phyloP scores from a whole-genome alignment of 2,797 vertebrate genomes.

The Darevskia nairensis region DNA sequence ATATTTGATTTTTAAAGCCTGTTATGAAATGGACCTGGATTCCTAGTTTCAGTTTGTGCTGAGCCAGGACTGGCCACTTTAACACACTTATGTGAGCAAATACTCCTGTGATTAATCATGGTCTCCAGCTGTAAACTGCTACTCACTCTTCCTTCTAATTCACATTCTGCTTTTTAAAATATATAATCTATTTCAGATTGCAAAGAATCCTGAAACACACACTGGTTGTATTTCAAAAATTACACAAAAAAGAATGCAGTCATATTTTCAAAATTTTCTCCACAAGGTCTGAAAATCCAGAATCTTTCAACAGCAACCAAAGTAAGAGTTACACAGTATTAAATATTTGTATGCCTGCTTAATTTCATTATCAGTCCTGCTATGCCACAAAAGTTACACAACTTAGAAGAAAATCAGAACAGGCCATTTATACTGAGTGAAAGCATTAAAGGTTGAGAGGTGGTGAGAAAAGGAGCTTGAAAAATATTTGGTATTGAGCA shows the following conservation, averaged over 20 bases:
- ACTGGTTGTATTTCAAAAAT: neutral
- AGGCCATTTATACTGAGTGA: neutral
- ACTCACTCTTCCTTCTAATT: too few species aligned
- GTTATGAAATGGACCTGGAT: too few species aligned
- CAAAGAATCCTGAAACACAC: neutral
- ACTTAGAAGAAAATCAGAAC: neutral
- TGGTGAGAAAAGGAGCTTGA: neutral
- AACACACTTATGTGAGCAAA: neutral
- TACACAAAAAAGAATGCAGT: neutral
- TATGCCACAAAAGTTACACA: neutral
- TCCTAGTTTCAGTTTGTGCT: neutral
- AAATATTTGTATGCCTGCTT: neutral
- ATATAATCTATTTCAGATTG: neutral
- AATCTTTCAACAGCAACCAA: neutral
- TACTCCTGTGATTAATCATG: neutral
- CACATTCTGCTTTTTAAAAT: too few species aligned
- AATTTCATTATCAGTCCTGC: neutral
- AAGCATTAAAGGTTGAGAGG: neutral
- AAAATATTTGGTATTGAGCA: neutral
- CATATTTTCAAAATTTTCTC: neutral
- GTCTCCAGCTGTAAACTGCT: neutral
- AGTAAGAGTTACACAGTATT: neutral
- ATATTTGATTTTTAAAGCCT: neutral
- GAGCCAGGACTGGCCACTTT: neutral
- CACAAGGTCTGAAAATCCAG: neutral